Conservation (phyloP, 2,113 vertebrate genomes). For the Daboia siamensis region DNA sequence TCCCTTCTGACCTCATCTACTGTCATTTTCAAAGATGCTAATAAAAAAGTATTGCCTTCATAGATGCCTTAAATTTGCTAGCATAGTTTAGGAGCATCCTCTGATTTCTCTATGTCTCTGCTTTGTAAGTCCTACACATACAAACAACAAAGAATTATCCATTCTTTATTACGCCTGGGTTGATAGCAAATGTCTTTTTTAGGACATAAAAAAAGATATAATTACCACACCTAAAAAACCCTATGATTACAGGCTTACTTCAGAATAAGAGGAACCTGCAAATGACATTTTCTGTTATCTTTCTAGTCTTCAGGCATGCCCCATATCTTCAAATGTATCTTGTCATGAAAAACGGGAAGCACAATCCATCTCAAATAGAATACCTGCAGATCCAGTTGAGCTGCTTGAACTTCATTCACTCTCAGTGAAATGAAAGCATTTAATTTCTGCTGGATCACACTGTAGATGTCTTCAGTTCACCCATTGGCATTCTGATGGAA, state of each 20-base stretch:
- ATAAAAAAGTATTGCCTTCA: neutral
- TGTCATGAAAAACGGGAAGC: neutral
- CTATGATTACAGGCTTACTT: neutral
- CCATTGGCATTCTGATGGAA: neutral
- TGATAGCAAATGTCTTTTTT: constrained; percentile 2
- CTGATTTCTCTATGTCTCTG: neutral
- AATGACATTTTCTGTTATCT: neutral
- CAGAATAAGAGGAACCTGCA: neutral
- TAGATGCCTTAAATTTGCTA: constrained; percentile 26
- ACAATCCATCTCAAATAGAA: neutral
- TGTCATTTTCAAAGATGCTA: neutral
- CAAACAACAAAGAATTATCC: neutral
- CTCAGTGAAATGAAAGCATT: neutral
- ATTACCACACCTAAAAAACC: neutral
- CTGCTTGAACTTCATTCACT: neutral
- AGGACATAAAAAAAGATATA: rapidly evolving
- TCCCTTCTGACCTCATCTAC: neutral
- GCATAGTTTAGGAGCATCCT: neutral
- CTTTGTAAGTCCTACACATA: constrained; percentile 12
- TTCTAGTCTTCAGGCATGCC: neutral
- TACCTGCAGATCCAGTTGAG: neutral
- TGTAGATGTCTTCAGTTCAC: neutral
- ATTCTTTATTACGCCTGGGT: neutral
- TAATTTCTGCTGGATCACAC: neutral
- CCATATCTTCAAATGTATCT: neutral